Evolutionary conservation across 2,888 invertebrate species (phyloP).

Genomic region (Camptogramma bilineatum): DNA sequence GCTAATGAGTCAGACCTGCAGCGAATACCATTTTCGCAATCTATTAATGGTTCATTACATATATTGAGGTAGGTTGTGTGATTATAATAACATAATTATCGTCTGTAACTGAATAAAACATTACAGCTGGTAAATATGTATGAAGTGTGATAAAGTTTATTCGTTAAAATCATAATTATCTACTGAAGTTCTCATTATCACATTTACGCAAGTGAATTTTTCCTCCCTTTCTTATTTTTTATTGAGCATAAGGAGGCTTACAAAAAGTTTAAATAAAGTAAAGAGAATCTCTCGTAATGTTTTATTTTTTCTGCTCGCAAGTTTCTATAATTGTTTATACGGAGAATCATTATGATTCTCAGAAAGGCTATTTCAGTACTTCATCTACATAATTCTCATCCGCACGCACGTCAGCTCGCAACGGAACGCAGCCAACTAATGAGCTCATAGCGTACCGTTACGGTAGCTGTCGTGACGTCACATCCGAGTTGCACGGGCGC

Average conservation of each 20-base stretch:
- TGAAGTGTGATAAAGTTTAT: too few species aligned
- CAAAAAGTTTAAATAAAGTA: too few species aligned
- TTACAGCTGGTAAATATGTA: neutral
- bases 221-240: too few species aligned
- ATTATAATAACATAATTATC: too few species aligned
- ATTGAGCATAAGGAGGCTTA: too few species aligned
- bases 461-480: constrained; percentile 56
- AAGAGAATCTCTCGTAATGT: too few species aligned
- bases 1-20: neutral
- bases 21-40: neutral
- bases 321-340: too few species aligned
- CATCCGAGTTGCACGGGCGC: constrained; percentile 59
- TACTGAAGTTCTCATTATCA: too few species aligned
- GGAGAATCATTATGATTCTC: too few species aligned
- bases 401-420: constrained; percentile 47
- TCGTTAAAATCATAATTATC: too few species aligned
- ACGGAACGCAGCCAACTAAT: constrained; percentile 54
- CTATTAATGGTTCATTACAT: neutral
- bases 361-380: neutral
- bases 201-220: too few species aligned
- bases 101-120: neutral
- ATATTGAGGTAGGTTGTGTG: neutral
- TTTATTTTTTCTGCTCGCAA: too few species aligned
- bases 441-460: constrained; percentile 46
- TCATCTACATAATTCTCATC: neutral